A percentile compares a stretch with the other conserved stretches of the same genome.
phyloP scores from a whole-genome alignment of 2,888 invertebrate genomes.

The Lycocerus yunnanus region DNA sequence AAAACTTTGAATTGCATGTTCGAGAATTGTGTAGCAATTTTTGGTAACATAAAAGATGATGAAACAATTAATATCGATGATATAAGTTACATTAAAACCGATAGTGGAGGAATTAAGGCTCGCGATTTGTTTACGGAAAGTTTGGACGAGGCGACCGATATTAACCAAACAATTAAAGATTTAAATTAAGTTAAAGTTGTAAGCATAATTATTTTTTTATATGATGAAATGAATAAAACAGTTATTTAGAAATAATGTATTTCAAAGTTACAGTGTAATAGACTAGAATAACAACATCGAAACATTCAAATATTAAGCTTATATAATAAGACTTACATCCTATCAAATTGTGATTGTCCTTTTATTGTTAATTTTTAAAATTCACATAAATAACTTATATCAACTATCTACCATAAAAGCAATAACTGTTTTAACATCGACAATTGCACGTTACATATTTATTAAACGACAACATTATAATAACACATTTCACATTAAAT shows the following conservation, averaged over 20 bases:
- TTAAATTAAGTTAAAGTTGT: background rate
- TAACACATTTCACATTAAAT: background rate
- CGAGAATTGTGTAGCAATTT: background rate
- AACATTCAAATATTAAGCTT: slow-evolving; percentile 8
- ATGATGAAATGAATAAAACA: background rate
- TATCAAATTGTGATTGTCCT: slow-evolving; percentile 27
- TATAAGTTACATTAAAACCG: background rate
- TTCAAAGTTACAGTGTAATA: slow-evolving; percentile 21
- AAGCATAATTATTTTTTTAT: background rate
- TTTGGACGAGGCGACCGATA: background rate
- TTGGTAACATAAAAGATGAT: background rate
- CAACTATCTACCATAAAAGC: slow-evolving; percentile 21
- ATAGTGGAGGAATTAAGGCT: background rate
- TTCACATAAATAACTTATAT: slow-evolving; percentile 14
- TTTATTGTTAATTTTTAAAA: slow-evolving; percentile 23
- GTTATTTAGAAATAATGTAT: slow-evolving; percentile 19
- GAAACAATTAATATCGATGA: background rate
- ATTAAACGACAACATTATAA: background rate
- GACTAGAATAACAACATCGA: slow-evolving; percentile 21
- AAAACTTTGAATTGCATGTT: background rate
- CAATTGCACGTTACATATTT: background rate
- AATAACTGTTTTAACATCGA: slow-evolving; percentile 6
- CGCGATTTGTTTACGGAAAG: background rate
- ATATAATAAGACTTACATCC: slow-evolving; percentile 8
- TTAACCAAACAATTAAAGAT: background rate